A percentile compares a stretch with the other conserved stretches of the same genome.
Conservation (phyloP, 2,888 invertebrate species). For the Agapostemon virescens region DNA sequence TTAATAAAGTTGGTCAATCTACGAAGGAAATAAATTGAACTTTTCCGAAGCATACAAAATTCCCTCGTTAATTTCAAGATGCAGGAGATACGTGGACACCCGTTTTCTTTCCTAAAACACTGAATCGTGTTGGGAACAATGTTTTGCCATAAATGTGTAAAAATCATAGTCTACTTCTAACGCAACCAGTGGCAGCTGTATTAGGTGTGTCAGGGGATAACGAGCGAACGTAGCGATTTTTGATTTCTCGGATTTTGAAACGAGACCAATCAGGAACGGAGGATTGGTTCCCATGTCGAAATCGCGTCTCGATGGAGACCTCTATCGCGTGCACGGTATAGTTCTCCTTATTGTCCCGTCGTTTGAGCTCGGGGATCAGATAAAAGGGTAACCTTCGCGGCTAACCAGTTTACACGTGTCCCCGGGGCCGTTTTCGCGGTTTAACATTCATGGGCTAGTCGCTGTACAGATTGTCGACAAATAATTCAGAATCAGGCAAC, state of each 20-base stretch:
- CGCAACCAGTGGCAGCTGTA: too few species aligned
- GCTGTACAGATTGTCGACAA: constrained; percentile 53
- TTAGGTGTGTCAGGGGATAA: too few species aligned
- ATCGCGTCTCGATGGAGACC: constrained; percentile 18
- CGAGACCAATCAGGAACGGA: neutral
- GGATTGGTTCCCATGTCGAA: neutral
- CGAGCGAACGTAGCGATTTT: neutral
- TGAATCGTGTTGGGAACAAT: too few species aligned
- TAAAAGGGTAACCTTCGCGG: constrained; percentile 41
- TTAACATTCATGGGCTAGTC: constrained; percentile 18
- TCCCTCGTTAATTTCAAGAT: too few species aligned
- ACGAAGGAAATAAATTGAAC: too few species aligned
- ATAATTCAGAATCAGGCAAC: constrained; percentile 54
- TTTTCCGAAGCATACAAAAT: too few species aligned
- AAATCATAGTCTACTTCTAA: too few species aligned
- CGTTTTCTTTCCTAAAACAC: too few species aligned
- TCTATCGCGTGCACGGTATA: constrained; percentile 25
- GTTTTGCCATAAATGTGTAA: neutral
- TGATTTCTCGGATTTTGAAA: neutral
- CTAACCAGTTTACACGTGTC: constrained; percentile 35
- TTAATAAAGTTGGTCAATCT: too few species aligned
- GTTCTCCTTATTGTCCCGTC: constrained; percentile 26
- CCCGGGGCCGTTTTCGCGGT: constrained; percentile 36
- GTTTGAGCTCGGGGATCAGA: constrained; percentile 25
- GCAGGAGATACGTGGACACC: too few species aligned